phyloP scores from a whole-genome alignment of 2,113 vertebrate genomes.

The Petaurus breviceps region DNA sequence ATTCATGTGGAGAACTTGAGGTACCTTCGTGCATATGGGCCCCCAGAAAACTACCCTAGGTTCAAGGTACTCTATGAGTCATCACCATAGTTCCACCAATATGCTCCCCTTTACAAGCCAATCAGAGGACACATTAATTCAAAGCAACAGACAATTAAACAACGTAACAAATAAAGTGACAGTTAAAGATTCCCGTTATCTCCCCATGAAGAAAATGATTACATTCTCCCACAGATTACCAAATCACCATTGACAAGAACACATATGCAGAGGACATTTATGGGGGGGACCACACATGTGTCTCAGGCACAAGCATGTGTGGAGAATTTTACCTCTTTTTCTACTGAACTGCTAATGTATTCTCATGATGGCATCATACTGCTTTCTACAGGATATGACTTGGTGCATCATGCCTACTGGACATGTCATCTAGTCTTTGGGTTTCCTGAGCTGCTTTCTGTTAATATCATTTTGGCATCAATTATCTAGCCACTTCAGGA shows the following conservation, averaged over 20 bases:
- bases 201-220: background rate
- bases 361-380: background rate
- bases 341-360: background rate
- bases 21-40: no score
- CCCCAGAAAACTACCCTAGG: background rate
- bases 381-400: background rate
- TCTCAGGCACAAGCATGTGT: background rate
- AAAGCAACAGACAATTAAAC: background rate
- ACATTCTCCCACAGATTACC: background rate
- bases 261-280: background rate
- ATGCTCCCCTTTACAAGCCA: background rate
- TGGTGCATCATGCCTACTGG: background rate
- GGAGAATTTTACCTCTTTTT: background rate
- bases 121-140: background rate
- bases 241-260: background rate
- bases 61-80: background rate
- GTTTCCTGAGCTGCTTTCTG: background rate
- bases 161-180: background rate
- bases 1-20: background rate
- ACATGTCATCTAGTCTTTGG: background rate
- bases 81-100: background rate
- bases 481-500: background rate
- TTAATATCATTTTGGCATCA: background rate
- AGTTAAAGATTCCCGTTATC: background rate
- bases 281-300: no score